These are phyloP conservation scores for Nipponia nippon DNA, from an alignment of 2,113 vertebrate species.

Conservation along the genomic window DNA sequence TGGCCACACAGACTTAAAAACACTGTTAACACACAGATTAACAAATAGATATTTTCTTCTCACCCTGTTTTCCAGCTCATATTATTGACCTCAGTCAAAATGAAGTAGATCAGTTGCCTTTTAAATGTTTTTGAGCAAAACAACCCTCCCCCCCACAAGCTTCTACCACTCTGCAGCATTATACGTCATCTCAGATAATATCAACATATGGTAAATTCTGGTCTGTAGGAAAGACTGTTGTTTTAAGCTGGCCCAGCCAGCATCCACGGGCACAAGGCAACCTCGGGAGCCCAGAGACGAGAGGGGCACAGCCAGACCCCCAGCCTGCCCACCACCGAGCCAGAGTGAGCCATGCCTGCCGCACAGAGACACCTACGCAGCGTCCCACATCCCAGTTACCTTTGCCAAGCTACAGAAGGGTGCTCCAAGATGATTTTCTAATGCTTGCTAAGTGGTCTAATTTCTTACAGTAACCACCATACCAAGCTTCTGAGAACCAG, in stretches of 20 bases:
- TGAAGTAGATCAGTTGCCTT: neutral
- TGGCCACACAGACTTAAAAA: neutral
- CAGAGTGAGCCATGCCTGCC: accelerated
- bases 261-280: neutral
- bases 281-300: neutral
- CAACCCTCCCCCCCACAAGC: neutral
- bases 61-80: neutral
- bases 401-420: neutral
- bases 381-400: neutral
- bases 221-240: neutral
- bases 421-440: neutral
- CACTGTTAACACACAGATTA: neutral
- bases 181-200: neutral
- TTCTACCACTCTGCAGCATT: neutral
- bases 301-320: neutral
- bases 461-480: neutral
- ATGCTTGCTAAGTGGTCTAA: neutral
- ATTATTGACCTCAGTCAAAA: neutral
- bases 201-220: neutral
- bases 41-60: neutral
- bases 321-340: accelerated
- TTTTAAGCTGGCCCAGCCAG: neutral
- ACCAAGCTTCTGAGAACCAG: neutral
- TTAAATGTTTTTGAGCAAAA: neutral
- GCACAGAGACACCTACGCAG: neutral